These are phyloP conservation scores for Microcebus griseorufus DNA, from an alignment of 2,113 vertebrate genomes.

Conservation along the genomic window DNA sequence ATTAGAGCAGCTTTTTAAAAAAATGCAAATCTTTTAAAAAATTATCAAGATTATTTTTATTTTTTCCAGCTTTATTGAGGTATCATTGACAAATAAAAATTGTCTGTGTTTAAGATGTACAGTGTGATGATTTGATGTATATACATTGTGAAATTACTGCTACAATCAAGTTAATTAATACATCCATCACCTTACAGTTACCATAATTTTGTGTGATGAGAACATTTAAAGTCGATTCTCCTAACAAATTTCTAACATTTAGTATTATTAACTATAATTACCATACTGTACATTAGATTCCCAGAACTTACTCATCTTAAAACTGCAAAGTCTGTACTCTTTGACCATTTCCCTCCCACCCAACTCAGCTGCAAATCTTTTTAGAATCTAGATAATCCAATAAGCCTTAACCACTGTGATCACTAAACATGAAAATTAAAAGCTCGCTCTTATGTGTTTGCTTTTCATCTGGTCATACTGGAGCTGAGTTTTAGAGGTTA, in stretches of 20 bases:
- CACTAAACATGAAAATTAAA: neutral
- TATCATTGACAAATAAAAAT: neutral
- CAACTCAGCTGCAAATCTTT: neutral
- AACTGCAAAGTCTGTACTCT: neutral
- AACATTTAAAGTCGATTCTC: neutral
- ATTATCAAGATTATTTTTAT: neutral
- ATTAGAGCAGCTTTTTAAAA: neutral
- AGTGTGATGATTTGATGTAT: neutral
- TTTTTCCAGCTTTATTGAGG: neutral
- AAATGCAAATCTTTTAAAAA: neutral
- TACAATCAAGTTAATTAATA: neutral
- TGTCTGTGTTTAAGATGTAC: neutral
- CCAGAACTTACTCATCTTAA: neutral
- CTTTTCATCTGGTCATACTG: neutral
- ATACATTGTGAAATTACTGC: neutral
- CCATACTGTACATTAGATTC: neutral
- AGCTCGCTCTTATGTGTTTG: neutral
- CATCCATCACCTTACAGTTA: neutral
- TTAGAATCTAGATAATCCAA: neutral
- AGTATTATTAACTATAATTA: neutral
- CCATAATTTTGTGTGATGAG: neutral
- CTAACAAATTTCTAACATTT: neutral
- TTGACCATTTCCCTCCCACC: neutral
- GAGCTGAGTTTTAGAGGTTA: neutral
- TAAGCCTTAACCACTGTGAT: neutral